Conservation (phyloP, 2,113 vertebrate species). For the Anolis sagrei region DNA sequence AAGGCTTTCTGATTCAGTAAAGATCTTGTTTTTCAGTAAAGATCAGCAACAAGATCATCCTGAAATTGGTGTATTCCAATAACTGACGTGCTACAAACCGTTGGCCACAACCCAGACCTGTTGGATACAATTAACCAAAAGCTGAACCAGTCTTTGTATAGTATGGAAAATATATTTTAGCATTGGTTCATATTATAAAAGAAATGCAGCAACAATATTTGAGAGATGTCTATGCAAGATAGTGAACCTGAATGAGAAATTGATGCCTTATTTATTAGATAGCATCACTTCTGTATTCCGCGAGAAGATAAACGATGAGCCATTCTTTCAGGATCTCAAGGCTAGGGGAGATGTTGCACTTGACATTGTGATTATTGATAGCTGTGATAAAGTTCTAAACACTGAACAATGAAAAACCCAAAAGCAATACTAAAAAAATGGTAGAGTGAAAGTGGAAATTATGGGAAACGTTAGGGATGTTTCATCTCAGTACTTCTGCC, state of each 20-base stretch:
- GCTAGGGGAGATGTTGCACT: slow-evolving; percentile 21
- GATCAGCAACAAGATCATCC: no score
- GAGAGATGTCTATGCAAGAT: slow-evolving; percentile 40
- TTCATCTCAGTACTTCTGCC: slow-evolving; percentile 72
- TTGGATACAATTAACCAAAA: background rate
- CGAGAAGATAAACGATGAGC: slow-evolving; percentile 54
- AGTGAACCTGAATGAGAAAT: slow-evolving; percentile 52
- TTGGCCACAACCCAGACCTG: no score
- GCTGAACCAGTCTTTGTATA: slow-evolving; percentile 1
- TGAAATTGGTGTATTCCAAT: no score
- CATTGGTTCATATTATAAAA: slow-evolving; percentile 27
- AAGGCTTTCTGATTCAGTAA: no score
- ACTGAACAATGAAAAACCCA: slow-evolving; percentile 59
- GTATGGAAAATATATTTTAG: background rate
- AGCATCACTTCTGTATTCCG: slow-evolving; percentile 48
- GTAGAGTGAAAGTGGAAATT: slow-evolving; percentile 68
- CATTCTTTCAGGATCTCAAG: slow-evolving; percentile 45
- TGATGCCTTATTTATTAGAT: slow-evolving; percentile 65
- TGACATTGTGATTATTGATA: slow-evolving; percentile 64
- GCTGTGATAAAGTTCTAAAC: slow-evolving; percentile 70
- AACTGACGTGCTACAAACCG: background rate
- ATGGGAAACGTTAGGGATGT: slow-evolving; percentile 73
- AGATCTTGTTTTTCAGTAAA: no score
- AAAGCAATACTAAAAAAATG: slow-evolving; percentile 56
- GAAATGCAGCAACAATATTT: slow-evolving; percentile 40